These are phyloP conservation scores for Adelognathus sp. DNA, from an alignment of 2,888 invertebrate species.

Conservation along the genomic window DNA sequence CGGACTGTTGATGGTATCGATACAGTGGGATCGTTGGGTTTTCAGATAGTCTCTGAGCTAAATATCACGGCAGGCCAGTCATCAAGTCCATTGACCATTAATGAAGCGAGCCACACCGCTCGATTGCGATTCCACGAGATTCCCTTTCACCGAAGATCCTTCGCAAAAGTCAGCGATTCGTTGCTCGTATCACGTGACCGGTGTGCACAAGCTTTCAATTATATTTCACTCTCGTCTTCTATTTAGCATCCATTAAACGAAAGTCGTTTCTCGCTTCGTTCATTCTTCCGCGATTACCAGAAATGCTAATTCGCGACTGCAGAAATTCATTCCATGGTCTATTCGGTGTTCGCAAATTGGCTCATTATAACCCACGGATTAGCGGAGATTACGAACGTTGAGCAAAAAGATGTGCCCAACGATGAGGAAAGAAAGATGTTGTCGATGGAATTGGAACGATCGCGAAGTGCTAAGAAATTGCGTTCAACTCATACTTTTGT, in stretches of 20 bases:
- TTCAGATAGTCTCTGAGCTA: constrained; percentile 18
- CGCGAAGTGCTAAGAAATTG: too few species aligned
- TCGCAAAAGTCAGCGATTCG: constrained; percentile 50
- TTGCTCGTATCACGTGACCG: constrained; percentile 19
- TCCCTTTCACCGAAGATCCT: constrained; percentile 73
- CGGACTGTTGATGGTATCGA: background rate
- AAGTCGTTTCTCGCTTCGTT: background rate
- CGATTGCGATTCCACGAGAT: constrained; percentile 60
- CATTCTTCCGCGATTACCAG: background rate
- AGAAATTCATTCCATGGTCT: too few species aligned
- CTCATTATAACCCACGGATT: too few species aligned
- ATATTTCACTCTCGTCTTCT: background rate
- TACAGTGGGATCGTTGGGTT: constrained; percentile 40
- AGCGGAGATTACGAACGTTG: too few species aligned
- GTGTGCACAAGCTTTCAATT: background rate
- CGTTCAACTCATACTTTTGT: background rate
- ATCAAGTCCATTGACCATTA: constrained; percentile 59
- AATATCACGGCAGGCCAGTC: constrained; percentile 23
- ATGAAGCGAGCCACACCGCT: constrained; percentile 49
- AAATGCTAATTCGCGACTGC: background rate
- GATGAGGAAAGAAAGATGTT: too few species aligned
- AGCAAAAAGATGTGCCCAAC: too few species aligned
- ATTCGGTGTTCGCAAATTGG: too few species aligned
- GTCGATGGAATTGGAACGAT: too few species aligned
- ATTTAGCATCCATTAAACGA: background rate